Conservation (phyloP, 2,888 invertebrate species). For the Netelia fuscicornis region DNA sequence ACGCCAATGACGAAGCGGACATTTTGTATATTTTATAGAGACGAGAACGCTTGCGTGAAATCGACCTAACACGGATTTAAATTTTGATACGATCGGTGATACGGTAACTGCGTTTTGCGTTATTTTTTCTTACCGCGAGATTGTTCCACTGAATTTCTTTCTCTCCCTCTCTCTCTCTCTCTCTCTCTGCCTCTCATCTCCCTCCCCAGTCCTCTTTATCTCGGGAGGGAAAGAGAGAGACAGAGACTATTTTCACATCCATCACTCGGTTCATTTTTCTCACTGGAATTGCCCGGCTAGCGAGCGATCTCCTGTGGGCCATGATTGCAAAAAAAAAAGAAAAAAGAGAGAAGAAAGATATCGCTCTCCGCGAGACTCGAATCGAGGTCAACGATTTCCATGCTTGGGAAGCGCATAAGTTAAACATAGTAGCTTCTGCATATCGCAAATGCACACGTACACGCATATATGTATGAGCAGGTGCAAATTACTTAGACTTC, state of each 20-base stretch:
- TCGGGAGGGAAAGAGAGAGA: too few relatives aligned
- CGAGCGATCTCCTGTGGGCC: constrained; percentile 44
- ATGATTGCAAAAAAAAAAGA: constrained; percentile 49
- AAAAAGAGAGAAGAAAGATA: constrained; percentile 29
- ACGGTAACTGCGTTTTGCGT: constrained; percentile 2
- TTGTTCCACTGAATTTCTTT: constrained; percentile 35
- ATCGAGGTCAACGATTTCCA: constrained; percentile 74
- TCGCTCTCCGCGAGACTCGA: constrained; percentile 53
- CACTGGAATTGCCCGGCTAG: constrained; percentile 31
- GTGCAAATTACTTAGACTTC: constrained; percentile 28
- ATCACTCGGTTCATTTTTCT: constrained; percentile 43
- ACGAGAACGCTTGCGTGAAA: too few relatives aligned
- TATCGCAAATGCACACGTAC: constrained; percentile 35
- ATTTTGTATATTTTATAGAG: not conserved
- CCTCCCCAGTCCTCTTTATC: too few relatives aligned
- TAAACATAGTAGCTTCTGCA: constrained; percentile 54
- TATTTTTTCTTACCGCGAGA: constrained; percentile 3
- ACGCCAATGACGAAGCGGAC: not conserved
- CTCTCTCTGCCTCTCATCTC: too few relatives aligned
- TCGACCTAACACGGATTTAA: too few relatives aligned
- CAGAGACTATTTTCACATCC: constrained; percentile 45
- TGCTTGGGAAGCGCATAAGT: constrained; percentile 56
- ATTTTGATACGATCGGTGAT: too few relatives aligned
- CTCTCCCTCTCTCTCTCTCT: too few relatives aligned
- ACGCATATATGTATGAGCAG: not conserved